Evolutionary conservation across 2,888 invertebrate species (phyloP), one percentile per base, ranked within the genome.

Genomic region (Spisula solida): DNA sequence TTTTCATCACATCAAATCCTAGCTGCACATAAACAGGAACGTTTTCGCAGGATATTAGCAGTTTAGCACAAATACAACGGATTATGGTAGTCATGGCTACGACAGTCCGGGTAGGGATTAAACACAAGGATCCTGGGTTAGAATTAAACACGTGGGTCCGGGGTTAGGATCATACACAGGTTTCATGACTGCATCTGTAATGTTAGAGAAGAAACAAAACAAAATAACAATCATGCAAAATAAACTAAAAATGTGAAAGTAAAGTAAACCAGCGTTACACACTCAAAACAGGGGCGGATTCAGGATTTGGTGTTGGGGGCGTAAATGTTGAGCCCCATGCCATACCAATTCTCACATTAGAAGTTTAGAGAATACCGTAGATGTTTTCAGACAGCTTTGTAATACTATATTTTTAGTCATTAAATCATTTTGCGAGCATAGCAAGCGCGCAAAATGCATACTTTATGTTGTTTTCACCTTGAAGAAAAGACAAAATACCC

Each of bases 131-230:
- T 48, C 51, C 41, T 5, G 47, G 51, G 25, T 79, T 79, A 85
- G 55, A 34, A 91, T 94, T 93, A 95, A 78, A 95, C 95, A 82
- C 93, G 47, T 1, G 48, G 51, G 12, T 48, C 51, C 41, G 20
- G 47, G 51, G 25, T 79, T 79, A 85, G 55, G 55, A 91, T 94
- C 94, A 95, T 75, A 95, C 95, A 82, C 93, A 93, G 55, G 95
- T 95, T 91, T 94, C 94, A 93, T 94, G 93, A 92, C 95, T 95
- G 92, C 94, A 94, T 93, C 95, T 95, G 93, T 78, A 92, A 93
- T 87, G 88, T 87, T 85, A 85, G 85, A 87, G 87, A 93, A 80
- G 86, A 86, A 88, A 81, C 88, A 87, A 91, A 91, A 82, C 55
- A 90, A 90, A 89, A 81, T 79, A 86, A 90, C 91, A 87, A 88